Evolutionary conservation across 2,113 vertebrate genomes (phyloP), one percentile per base, ranked within the genome.

Genomic region (Pangasianodon hypophthalmus): DNA sequence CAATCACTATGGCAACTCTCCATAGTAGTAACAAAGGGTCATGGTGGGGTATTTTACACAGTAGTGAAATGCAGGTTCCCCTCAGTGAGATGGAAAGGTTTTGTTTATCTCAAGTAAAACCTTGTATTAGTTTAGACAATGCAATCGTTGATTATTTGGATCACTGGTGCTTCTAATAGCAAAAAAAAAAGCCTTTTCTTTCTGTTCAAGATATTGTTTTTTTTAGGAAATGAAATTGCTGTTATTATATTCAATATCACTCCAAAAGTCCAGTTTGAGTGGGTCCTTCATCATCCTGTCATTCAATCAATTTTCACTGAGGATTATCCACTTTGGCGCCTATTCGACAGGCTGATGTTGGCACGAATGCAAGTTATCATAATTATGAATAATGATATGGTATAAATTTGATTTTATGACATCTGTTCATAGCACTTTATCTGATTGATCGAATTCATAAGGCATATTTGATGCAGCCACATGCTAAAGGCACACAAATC

Each of bases 371-470:
- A 84, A 82, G 16, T 84, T 56, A 67, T 84, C 77, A 84, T 60
- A 64, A 77, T 64, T 73, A 37, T 56, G 58, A 92, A 90, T 87
- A 85, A 80, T 41, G 82, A 60, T 8, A 64, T 60, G 29, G 48
- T 18, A 83, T 69, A 77, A 80, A 88, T 90, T 58, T 86, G 84
- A 85, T 88, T 90, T 92, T 71, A 84, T 44, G 82, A 87, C 69
- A 88, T 52, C 77, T 64, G 5, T 86, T 52, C 54, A 32, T 73
- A 86, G 48, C 26, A 44, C 60, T 83, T 56, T 5, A 64, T 85
- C 44, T 88, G 84, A 90, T 64, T 85, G 84, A 87, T 64, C 32
- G 32, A 87, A 89, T 89, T 90, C 84, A 75, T 83, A 90, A 84
- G 29, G 13, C 87, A 58, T 14, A 77, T 92, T 87, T 79, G 58